phyloP scores from a whole-genome alignment of 2,113 vertebrate species.

The Gavia stellata region DNA sequence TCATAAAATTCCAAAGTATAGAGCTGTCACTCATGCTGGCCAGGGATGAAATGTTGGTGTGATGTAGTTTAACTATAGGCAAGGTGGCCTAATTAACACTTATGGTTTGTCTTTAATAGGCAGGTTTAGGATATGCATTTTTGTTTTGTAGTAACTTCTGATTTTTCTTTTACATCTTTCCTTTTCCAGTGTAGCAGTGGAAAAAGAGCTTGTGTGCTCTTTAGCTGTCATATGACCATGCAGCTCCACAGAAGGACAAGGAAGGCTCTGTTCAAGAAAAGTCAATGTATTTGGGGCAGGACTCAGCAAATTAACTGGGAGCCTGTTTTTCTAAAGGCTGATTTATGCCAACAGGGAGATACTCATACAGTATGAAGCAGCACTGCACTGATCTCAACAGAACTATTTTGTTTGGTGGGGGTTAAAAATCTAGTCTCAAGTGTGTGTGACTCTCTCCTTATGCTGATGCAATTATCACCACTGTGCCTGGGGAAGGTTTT shows the following conservation, averaged over 20 bases:
- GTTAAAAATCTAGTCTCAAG: neutral
- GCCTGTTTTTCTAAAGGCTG: neutral
- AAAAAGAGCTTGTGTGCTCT: neutral
- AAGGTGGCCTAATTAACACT: neutral
- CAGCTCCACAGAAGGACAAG: neutral
- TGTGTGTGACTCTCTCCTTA: neutral
- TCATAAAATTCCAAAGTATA: neutral
- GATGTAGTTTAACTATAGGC: neutral
- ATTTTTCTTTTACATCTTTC: neutral
- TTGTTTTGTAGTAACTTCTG: neutral
- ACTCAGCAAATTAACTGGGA: neutral
- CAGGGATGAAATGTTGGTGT: neutral
- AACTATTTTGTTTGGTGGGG: neutral
- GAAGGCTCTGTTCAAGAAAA: neutral
- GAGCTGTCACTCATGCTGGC: neutral
- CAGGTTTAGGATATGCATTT: neutral
- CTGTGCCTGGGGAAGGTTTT: neutral
- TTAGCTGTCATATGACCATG: neutral
- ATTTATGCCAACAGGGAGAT: neutral
- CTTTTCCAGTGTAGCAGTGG: neutral
- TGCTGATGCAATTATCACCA: neutral
- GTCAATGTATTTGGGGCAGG: neutral
- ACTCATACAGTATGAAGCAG: neutral
- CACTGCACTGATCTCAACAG: neutral
- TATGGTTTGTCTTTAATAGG: neutral